Evolutionary conservation across 2,797 vertebrate genomes (phyloP), one percentile per base, ranked within the genome.

Genomic region (Craterocephalus amniculus): DNA sequence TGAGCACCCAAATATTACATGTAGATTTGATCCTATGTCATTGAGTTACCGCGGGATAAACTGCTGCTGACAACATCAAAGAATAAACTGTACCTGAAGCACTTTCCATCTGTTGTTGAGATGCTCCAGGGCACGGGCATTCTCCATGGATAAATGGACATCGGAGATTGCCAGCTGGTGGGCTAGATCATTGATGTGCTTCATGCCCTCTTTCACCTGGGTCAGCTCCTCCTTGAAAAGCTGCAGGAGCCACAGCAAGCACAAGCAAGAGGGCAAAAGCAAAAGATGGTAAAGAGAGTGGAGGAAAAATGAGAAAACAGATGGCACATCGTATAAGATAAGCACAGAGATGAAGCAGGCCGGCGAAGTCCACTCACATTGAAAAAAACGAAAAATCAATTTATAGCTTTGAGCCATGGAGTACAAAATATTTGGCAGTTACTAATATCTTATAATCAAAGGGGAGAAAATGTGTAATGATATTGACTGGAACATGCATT

Each of bases 81-180:
- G 11, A 58, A 55, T 31, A 36, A 58, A 73, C 66, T 48, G 11
- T 92, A 99, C 98, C 97, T 99, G 97, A 65, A 99, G 95, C 81
- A 97, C 95, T 86, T 99, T 99, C 97, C 97, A 99, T 66, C 95
- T 94, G 29, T 87, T 94, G 89, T 98, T 99, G 88, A 99, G 97
- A 83, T 99, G 96, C 87, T 99, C 98, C 89, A 99, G 93, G 67
- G 92, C 85, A 0, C 94, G 95, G 31, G 96, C 96, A 43, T 97
- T 99, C 75, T 99, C 98, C 96, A 98, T 95, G 75, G 97, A 98
- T 79, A 99, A 92, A 79, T 99, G 98, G 34, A 99, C 98, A 72
- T 99, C 96, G 0, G 97, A 96, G 87, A 99, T 96, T 31, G 98
- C 98, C 75, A 99, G 95, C 86, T 99, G 96, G 89, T 99, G 98